phyloP scores from a whole-genome alignment of 2,888 invertebrate species.

The Mactromeris polynyma region DNA sequence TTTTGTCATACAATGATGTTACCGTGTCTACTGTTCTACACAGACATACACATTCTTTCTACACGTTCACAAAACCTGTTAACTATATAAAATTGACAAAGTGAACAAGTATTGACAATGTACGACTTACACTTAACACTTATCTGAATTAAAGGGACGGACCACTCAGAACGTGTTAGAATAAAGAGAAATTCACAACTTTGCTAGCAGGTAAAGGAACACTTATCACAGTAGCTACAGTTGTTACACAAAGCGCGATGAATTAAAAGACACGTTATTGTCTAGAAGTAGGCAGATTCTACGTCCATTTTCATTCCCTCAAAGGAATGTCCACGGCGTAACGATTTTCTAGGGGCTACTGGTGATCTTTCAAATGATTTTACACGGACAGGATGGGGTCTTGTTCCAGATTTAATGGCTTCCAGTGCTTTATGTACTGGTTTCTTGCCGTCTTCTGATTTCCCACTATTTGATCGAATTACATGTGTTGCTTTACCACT shows the following conservation, averaged over 20 bases:
- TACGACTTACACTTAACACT: too few relatives aligned
- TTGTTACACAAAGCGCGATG: background rate
- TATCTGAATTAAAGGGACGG: too few relatives aligned
- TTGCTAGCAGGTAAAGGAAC: too few relatives aligned
- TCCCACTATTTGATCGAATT: background rate
- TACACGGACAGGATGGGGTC: conserved; percentile 45
- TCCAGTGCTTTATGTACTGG: conserved; percentile 41
- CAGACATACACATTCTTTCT: too few relatives aligned
- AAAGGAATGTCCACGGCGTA: conserved; percentile 57
- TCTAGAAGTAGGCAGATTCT: conserved; percentile 64
- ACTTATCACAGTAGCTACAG: background rate
- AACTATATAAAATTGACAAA: too few relatives aligned
- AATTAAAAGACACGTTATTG: background rate
- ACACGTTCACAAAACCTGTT: too few relatives aligned
- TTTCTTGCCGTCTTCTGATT: conserved; percentile 29
- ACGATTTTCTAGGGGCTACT: conserved; percentile 28
- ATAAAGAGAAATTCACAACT: too few relatives aligned
- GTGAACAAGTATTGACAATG: too few relatives aligned
- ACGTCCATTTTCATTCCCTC: conserved; percentile 47
- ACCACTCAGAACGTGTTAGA: too few relatives aligned
- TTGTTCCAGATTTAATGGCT: conserved; percentile 32
- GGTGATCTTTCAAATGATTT: conserved; percentile 63
- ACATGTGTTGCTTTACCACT: background rate
- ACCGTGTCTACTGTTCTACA: too few relatives aligned
- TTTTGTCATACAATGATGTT: too few relatives aligned